phyloP scores from a whole-genome alignment of 2,888 invertebrate species.

The Trileptium ribeirensis region DNA sequence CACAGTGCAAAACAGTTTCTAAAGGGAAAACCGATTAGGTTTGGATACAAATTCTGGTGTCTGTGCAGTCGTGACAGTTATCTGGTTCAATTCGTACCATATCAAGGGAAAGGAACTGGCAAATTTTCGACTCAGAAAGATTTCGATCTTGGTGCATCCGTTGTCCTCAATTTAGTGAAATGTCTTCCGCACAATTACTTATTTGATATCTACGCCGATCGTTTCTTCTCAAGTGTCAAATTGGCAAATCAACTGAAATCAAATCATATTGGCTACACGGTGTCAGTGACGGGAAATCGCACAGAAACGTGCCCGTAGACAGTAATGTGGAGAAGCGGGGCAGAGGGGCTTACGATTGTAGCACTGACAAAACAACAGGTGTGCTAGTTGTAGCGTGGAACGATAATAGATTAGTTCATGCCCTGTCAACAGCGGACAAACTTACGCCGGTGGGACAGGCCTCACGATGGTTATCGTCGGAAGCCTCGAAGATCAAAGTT shows the following conservation, averaged over 20 bases:
- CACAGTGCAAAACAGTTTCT: not conserved
- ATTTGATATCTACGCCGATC: not conserved
- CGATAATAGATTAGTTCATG: not conserved
- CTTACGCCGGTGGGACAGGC: not conserved
- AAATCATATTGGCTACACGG: not conserved
- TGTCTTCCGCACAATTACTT: not conserved
- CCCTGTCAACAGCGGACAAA: not conserved
- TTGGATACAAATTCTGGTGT: conserved; percentile 11
- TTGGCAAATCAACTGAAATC: not conserved
- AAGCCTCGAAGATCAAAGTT: not conserved
- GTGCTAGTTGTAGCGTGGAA: not conserved
- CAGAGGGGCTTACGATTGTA: not conserved
- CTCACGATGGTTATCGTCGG: not conserved
- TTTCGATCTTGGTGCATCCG: not conserved
- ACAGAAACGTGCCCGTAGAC: not conserved
- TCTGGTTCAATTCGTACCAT: not conserved
- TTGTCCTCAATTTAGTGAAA: not conserved
- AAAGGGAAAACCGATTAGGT: conserved; percentile 1
- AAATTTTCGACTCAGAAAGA: not conserved
- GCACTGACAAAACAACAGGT: not conserved
- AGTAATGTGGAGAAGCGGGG: not conserved
- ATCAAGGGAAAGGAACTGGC: not conserved
- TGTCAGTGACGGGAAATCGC: not conserved
- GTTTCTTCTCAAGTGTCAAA: not conserved
- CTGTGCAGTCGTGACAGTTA: not conserved